Base-by-base conservation (phyloP, 2,797 vertebrate species). In the Ctenosaura bakeri region DNA sequence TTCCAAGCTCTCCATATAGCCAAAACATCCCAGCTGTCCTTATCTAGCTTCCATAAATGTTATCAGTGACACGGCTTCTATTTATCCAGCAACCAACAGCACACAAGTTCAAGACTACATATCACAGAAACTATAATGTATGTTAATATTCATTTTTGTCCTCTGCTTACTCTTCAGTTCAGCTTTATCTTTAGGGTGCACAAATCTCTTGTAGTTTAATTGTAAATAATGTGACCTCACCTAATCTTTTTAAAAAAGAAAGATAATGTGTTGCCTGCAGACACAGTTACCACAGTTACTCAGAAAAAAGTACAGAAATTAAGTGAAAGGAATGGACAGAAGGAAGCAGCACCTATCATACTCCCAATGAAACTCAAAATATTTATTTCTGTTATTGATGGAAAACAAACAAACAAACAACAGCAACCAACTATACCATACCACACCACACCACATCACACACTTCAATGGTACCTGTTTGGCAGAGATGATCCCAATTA, bases 81-180 rank as follows among this genome's bases (percentile, higher is more conserved):
- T 59, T 82, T 79, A 56, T 82, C 54, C 66, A 59, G 35, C 29
- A 54, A 59, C 83, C 66, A 82, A 82, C 79, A 74, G 79, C 79
- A 88, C 62, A 46, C 52, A 85, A 73, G 73, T 85, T 52, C 20
- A 46, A 35, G 46, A 35, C 46, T 13, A 20, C 83, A 73, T 35
- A 35, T 22, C 42, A 52, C 32, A 73, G 20, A 56, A 85, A 50
- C 29, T 73, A 22, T 20, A 54, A 42, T 66, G 16, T 66, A 46
- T 71, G 52, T 26, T 85, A 38, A 52, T 50, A 73, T 71, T 85
- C 46, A 18, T 54, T 54, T 73, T 52, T 73, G 46, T 12, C 66
- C 83, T 85, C 42, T 71, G 16, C 32, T 85, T 50, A 71, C 29
- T 20, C n/a, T 50, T 14, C 24, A n/a, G 6, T 73, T 85, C 46